phyloP scores from a whole-genome alignment of 2,113 vertebrate species.

The Corythornis madagascariensis region DNA sequence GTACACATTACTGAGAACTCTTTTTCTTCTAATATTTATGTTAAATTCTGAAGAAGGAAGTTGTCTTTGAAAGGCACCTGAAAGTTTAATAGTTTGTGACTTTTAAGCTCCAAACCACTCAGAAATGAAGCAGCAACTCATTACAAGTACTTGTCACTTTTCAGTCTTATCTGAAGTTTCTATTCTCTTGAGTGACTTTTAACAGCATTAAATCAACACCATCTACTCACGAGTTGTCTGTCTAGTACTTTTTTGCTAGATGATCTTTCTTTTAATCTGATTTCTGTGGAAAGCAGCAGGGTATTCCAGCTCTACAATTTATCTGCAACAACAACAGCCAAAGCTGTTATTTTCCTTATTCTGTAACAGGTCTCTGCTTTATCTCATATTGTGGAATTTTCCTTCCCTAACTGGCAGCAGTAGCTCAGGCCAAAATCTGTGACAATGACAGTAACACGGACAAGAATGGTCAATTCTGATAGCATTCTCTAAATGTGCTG shows the following conservation, averaged over 20 bases:
- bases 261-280: slow-evolving; percentile 52
- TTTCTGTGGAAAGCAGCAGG: slow-evolving; percentile 30
- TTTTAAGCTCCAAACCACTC: slow-evolving; percentile 14
- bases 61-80: neutral
- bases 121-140: slow-evolving; percentile 44
- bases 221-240: slow-evolving; percentile 4
- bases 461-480: neutral
- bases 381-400: slow-evolving; percentile 7
- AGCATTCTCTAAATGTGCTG: neutral
- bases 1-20: neutral
- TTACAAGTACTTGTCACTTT: neutral
- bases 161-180: slow-evolving; percentile 45
- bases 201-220: slow-evolving; percentile 47
- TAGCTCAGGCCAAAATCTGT: neutral
- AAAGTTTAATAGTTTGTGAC: neutral
- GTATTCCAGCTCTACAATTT: neutral
- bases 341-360: slow-evolving; percentile 6
- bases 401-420: neutral
- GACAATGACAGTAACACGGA: neutral
- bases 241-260: slow-evolving; percentile 32
- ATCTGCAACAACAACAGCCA: slow-evolving; percentile 14
- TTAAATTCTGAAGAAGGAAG: neutral
- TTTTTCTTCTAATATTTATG: neutral
- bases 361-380: slow-evolving; percentile 10
- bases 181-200: slow-evolving; percentile 32